Conservation (phyloP, 2,113 vertebrate genomes). For the Cygnus buccinator region DNA sequence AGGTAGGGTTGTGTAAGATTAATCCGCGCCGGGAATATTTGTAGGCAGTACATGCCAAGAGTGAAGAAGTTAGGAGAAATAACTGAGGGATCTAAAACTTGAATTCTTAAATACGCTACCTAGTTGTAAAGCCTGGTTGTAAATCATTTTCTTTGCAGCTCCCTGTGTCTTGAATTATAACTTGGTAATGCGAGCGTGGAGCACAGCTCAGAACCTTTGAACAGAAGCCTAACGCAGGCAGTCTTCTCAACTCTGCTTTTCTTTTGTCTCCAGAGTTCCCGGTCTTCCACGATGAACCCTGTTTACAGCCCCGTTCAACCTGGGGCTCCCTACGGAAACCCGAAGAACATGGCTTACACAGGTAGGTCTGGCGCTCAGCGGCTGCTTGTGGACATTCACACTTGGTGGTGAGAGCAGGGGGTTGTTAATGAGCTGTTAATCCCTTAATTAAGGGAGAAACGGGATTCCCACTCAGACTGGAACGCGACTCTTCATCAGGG, state of each 20-base stretch:
- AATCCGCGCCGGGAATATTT: not conserved
- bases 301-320: slow-evolving; percentile 99
- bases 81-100: not conserved
- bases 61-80: slow-evolving; percentile 34
- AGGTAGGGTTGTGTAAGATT: not conserved
- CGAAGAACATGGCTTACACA: slow-evolving; percentile 97
- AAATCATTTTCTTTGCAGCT: slow-evolving; percentile 19
- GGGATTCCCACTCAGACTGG: not conserved
- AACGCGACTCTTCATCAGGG: not conserved
- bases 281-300: slow-evolving; percentile 95
- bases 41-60: not conserved
- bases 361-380: slow-evolving; percentile 74
- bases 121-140: not conserved
- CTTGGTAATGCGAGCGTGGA: rapidly evolving
- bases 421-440: not conserved
- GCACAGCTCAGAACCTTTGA: not conserved
- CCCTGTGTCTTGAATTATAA: not conserved
- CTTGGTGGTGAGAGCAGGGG: not conserved
- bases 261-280: slow-evolving; percentile 85
- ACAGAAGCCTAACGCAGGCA: not conserved
- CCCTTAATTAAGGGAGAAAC: not conserved
- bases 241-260: slow-evolving; percentile 4
- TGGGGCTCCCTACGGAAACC: slow-evolving; percentile 96
- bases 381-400: not conserved
- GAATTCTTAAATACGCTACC: slow-evolving; percentile 28